Conservation (phyloP, 2,888 invertebrate genomes). For the Maniola hyperantus region DNA sequence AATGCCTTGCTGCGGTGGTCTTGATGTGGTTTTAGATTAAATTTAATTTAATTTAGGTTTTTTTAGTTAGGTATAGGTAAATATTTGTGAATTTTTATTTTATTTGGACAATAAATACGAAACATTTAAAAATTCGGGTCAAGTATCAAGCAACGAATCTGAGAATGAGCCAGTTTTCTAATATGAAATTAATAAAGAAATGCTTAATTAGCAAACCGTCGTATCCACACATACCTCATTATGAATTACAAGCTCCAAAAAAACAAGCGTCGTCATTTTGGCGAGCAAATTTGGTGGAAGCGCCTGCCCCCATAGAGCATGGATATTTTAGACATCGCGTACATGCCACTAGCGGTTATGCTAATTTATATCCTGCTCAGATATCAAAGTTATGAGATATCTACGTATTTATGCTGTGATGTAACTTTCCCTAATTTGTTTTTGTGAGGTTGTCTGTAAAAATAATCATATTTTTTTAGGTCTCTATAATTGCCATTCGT, state of each 20-base stretch:
- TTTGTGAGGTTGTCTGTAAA: not conserved
- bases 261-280: slow-evolving; percentile 82
- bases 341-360: slow-evolving; percentile 54
- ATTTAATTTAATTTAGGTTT: no score
- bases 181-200: not conserved
- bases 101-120: no score
- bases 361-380: slow-evolving; percentile 42
- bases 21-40: no score
- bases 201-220: slow-evolving; percentile 38
- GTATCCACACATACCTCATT: slow-evolving; percentile 56
- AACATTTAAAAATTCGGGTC: no score
- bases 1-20: no score
- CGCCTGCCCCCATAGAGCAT: slow-evolving; percentile 70
- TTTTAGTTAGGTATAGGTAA: no score
- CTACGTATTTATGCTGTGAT: slow-evolving; percentile 8
- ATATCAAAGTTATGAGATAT: slow-evolving; percentile 16
- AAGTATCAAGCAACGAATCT: no score
- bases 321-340: slow-evolving; percentile 53
- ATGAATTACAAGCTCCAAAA: slow-evolving; percentile 71
- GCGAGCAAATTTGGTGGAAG: slow-evolving; percentile 80
- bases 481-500: no score
- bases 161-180: no score
- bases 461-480: no score
- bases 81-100: no score
- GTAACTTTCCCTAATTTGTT: slow-evolving; percentile 5